These are phyloP conservation scores for Todiramphus saurophagus DNA, from an alignment of 2,113 vertebrate genomes.

Conservation along the genomic window DNA sequence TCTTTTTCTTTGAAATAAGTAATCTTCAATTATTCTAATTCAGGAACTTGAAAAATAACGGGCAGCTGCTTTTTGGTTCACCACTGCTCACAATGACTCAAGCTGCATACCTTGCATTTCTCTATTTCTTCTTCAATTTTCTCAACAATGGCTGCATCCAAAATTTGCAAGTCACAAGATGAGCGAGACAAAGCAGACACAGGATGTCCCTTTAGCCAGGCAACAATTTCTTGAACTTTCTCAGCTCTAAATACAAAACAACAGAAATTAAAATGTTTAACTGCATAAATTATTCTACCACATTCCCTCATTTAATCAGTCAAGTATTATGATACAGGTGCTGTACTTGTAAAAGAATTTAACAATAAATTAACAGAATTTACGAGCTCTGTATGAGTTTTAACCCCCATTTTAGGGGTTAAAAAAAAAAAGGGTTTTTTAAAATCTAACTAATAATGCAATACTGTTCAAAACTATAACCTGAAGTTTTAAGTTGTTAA, in stretches of 20 bases:
- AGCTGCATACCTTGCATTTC: conserved; percentile 81
- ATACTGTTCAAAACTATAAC: not conserved
- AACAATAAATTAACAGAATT: not conserved
- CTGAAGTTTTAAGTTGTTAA: not conserved
- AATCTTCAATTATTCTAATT: not conserved
- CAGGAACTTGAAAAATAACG: not conserved
- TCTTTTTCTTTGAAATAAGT: not conserved
- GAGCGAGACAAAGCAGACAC: conserved; percentile 83
- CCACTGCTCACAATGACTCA: not conserved
- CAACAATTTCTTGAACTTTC: conserved; percentile 86
- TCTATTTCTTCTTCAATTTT: conserved; percentile 89
- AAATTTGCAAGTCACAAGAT: conserved; percentile 88
- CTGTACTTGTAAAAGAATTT: not conserved
- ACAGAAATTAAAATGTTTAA: conserved; percentile 15
- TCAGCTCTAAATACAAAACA: conserved; percentile 76
- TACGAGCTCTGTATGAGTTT: not conserved
- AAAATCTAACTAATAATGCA: not conserved
- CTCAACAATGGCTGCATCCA: conserved; percentile 86
- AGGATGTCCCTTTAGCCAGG: conserved; percentile 87
- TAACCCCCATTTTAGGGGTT: not conserved
- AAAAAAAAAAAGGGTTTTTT: not conserved
- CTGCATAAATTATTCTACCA: not conserved
- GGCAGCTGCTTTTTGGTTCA: conserved; percentile 3
- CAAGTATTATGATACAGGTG: not conserved
- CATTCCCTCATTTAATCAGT: not conserved